Evolutionary conservation across 2,797 vertebrate species (phyloP), one percentile per base, ranked within the genome.

Genomic region (Octomys mimax): DNA sequence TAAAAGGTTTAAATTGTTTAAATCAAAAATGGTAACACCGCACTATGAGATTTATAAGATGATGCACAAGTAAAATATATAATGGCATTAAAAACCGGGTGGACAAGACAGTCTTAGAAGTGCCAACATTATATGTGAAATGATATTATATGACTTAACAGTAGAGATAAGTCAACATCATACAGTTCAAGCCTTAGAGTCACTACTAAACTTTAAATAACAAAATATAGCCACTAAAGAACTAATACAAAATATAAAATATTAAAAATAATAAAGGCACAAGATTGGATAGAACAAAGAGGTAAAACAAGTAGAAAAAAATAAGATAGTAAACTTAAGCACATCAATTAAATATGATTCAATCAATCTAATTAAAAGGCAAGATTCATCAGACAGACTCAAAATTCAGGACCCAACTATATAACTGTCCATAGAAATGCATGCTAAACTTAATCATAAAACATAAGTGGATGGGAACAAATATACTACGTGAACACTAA

Each of bases 391-490:
- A 57, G 19, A 54, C 64, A 31, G 18, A 18, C 33, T 95, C 28
- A 39, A 95, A 75, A 92, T 70, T n/a, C 7, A 79, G 81, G 42
- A 90, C 16, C 39, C 57, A 46, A 46, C 24, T 54, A 26, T 84
- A 68, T 28, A 24, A 3, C 39, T 92, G 2, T 78, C 64, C 49
- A 86, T 61, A 77, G 59, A 93, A 89, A 91, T 59, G 31, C 31
- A 82, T 9, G 49, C 18, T 86, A 70, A 91, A 82, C 54, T 95
- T 54, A n/a, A 93, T 66, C 46, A 91, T 80, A 80, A 94, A 92
- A 77, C n/a, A 73, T 68, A 77, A 66, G 84, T 49, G 46, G 21
- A 22, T 19, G 6, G 10, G 62, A 84, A 59, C 61, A 83, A 46
- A 81, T 24, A 88, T 49, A 36, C 14, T 24, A 84, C 26, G 9